Base-by-base conservation (phyloP, 1,140 invertebrate species). In the Thaumetopoea pityocampa region DNA sequence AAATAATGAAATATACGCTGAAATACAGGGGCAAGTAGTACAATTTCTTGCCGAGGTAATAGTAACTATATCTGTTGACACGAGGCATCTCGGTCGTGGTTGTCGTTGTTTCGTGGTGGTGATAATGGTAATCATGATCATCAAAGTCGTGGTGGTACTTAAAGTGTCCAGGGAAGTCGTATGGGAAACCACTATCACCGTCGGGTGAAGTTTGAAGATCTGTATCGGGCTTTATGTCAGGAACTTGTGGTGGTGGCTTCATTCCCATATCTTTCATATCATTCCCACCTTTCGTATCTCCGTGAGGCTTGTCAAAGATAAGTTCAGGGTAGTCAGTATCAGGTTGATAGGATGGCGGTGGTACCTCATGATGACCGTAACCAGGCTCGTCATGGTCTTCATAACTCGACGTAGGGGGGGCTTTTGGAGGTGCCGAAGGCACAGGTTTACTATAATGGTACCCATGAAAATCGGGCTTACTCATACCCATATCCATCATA, bases 11-110 rank as follows among this genome's bases (percentile, higher is more conserved):
- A 55, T 92, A 95, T n/a, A 93, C 90, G 42, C 92, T 93, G 61
- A 94, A 94, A 66, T 94, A 94, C 6, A 95, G 64, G 0, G 93
- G 93, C 24, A 94, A 85, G 57, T 94, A 95, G 89, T 93, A 95
- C 1, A 94, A 82, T 59, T 94, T 94, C 43, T 92, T 89, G 0
- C 92, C 92, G 50, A 94, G 87, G 59, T 91, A 94, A 64, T 94
- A 94, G 70, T 94, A 94, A 63, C 91, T 93, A 84, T 92, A 94
- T 45, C 88, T 83, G 45, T 92, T 93, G 36, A 89, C 91, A 23
- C 92, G 87, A 54, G 91, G 87, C 32, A 87, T 87, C 65, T 90
- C 89, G 15, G 87, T 88, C 15, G 87, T 87, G 29, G 90, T 88
- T 30, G 90, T 88, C 12, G 87, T 86, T 4, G 87, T 85, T 3